Conservation (phyloP, 2,888 invertebrate species). For the Bombylius major region DNA sequence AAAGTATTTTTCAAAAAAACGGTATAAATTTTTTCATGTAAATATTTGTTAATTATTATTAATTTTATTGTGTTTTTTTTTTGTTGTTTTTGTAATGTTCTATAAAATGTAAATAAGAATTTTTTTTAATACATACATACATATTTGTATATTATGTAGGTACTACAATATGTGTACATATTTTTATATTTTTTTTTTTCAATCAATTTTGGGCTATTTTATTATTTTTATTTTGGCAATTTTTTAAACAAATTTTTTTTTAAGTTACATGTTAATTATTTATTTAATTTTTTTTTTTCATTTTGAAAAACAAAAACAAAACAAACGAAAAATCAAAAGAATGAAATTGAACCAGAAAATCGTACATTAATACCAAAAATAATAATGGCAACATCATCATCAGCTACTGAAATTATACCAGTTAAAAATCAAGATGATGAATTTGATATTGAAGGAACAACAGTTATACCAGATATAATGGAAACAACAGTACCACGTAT, state of each 20-base stretch:
- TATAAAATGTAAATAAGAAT: too few species aligned
- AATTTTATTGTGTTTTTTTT: too few species aligned
- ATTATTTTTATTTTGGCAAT: too few species aligned
- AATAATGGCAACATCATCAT: background rate
- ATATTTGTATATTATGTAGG: background rate
- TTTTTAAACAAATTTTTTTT: too few species aligned
- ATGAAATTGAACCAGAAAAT: background rate
- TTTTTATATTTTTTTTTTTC: too few species aligned
- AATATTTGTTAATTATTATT: too few species aligned
- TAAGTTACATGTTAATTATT: background rate
- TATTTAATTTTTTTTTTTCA: background rate
- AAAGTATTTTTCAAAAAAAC: too few species aligned
- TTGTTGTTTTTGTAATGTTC: too few species aligned
- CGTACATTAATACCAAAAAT: background rate
- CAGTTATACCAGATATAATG: constrained; percentile 1
- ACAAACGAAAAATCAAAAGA: background rate
- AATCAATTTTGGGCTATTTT: too few species aligned
- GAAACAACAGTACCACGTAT: background rate
- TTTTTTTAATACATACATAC: background rate
- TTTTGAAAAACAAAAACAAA: background rate
- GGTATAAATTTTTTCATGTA: too few species aligned
- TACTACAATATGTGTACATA: too few species aligned
- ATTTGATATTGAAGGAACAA: constrained; percentile 2
- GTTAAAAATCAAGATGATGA: background rate
- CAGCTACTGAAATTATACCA: background rate